Evolutionary conservation across 1,140 invertebrate genomes (phyloP), one percentile per base, ranked within the genome.

Genomic region (Parapsyche elsis): DNA sequence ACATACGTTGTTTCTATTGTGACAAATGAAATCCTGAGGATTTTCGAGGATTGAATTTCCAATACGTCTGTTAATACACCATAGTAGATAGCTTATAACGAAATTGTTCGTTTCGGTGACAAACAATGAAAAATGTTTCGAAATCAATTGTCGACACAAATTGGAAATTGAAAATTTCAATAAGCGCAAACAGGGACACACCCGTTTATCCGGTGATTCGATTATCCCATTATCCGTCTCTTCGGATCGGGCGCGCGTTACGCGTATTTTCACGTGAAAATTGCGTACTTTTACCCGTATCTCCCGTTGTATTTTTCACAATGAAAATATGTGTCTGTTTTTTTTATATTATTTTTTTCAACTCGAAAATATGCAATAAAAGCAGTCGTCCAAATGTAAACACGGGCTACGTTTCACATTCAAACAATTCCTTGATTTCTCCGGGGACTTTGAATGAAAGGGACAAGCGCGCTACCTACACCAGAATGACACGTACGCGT

Each of bases 351-450:
- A 73, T 45, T 45, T 46, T 46, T 73, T n/a, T 24, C 24, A 10
- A 45, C 30, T 73, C n/a, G 23, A 73, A 73, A 73, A 73, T 73
- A 46, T 53, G 71, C 71, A 73, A 73, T 73, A 73, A 73, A 73
- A 73, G 38, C 71, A 45, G 44, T 76, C 49, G 26, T 76, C 21
- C 53, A 23, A 23, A 59, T 76, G 74, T 76, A 76, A 76, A 76
- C 74, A 76, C 12, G 23, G 49, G 44, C 26, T 23, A 30, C 57
- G 44, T 76, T 76, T 76, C 74, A 24, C 74, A 76, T 76, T 76
- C 74, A 76, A 76, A 76, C 74, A 76, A 76, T 76, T 76, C 74
- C 74, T 76, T 76, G 74, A 76, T 76, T 76, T 76, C 74, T 76
- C 74, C 45, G 19, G 74, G 74, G 74, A 38, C 23, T 26, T 16